Base-by-base conservation (phyloP, 1,140 invertebrate genomes). In the Octopus sinensis region DNA sequence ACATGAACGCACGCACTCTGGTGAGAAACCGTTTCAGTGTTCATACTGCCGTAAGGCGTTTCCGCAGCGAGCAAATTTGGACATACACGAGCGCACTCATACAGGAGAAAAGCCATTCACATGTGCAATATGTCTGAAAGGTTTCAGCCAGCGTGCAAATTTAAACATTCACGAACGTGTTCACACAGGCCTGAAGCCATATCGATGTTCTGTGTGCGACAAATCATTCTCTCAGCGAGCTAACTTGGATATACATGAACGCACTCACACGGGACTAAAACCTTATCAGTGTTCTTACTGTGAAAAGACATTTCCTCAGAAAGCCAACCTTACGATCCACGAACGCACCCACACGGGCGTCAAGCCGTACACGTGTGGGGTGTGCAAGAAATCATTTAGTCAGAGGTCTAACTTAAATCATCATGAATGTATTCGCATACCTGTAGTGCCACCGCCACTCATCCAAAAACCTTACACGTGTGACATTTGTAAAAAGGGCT, bases 361-460 rank as follows among this genome's bases (percentile, higher is more conserved):
- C 51, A 84, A 84, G n/a, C 88, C 84, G 54, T 90, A 87, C 56
- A 86, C 86, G 79, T 92, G 91, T 82, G 83, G 85, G 53, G 88
- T 85, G 82, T 92, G 91, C 86, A 90, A 89, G 7, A 76, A 77
- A 17, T 43, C 68, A 13, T 84, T 83, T 92, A 97, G 95, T 78
- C 97, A 96, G 62, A 98, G 97, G 3, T 97, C 96, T 5, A 98
- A 99, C 91, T 92, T 99, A 79, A 99, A 99, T 91, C 98, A 97
- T 1, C 97, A 99, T 91, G 91, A 98, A 84, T 93, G 97, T 83
- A 91, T 98, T 84, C 97, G 99, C 90, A 97, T 96, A 10, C 96
- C 96, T 5, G 96, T 97, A 91, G 97, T 97, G 89, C 96, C 97
- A 3, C 98, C 53, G 52, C 5, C 73, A 54, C 81, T 97, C 88